Base-by-base conservation (phyloP, 2,888 invertebrate species). In the Apodemia hepburni region DNA sequence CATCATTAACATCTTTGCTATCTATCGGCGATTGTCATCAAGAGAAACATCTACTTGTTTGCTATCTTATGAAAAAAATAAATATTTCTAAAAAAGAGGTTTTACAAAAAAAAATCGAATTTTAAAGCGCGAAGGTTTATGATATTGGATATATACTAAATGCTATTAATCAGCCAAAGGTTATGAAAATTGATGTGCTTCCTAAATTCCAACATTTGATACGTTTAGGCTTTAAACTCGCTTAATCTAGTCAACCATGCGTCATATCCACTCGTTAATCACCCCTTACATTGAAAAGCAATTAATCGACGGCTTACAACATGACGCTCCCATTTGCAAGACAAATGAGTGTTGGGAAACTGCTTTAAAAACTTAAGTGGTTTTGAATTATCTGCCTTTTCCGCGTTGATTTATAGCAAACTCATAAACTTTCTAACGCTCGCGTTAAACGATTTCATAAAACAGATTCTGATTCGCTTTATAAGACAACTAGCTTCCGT, bases 281-380 rank as follows among this genome's bases (percentile, higher is more conserved):
- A 27, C 22, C 6, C 51, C 11, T 18, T 51, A 51, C 54, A 54
- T 54, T 54, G 54, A 54, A 54, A 54, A 54, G 54, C 54, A 54
- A 54, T 54, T 54, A 54, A 54, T 54, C 54, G 54, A 22, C 27
- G 22, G 54, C 60, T 27, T 35, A 60, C 29, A n/a, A 60, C 51
- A 29, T 33, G 45, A 47, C 22, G 58, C 58, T 22, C 54, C 27
- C 27, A 54, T 54, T 27, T 18, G 27, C 12, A 38, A 58, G 62
- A 58, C 35, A 58, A 58, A 62, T n/a, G 62, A 62, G 42, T 47
- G 45, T 58, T 45, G 12, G 61, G 18, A 62, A 54, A 62, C 58
- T 29, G 51, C 35, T 61, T 60, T 15, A 61, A 61, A 64, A 64
- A 64, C 57, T 61, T 61, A 57, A 61, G 57, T 57, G 61, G 51